A percentile compares a stretch with the other conserved stretches of the same genome.
Conservation (phyloP, 2,888 invertebrate species). For the Salticus scenicus region DNA sequence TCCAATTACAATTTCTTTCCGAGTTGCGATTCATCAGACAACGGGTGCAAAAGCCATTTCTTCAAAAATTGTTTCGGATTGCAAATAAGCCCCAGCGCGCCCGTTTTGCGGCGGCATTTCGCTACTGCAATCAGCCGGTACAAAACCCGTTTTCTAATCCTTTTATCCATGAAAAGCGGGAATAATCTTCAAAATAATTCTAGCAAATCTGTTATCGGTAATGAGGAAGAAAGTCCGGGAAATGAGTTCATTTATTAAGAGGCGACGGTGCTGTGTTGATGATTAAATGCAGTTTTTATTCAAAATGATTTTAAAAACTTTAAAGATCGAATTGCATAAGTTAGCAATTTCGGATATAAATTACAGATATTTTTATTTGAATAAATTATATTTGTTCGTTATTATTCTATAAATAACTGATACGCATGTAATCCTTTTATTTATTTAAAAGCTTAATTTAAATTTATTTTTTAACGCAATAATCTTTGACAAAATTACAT, state of each 20-base stretch:
- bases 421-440: too few species aligned
- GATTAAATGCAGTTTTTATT: background rate
- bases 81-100: constrained; percentile 38
- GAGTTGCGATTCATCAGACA: constrained; percentile 54
- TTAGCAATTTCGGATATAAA: too few species aligned
- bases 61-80: constrained; percentile 51
- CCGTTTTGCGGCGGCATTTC: background rate
- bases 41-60: constrained; percentile 22
- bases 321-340: too few species aligned
- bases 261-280: constrained; percentile 6
- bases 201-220: constrained; percentile 44
- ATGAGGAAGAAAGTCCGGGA: constrained; percentile 34
- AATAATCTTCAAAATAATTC: constrained; percentile 38
- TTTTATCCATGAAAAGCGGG: constrained; percentile 3
- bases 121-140: constrained; percentile 27
- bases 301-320: too few species aligned
- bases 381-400: too few species aligned
- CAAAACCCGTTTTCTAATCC: constrained; percentile 21
- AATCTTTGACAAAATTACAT: too few species aligned
- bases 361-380: too few species aligned
- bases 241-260: constrained; percentile 57
- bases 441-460: too few species aligned
- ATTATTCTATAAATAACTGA: too few species aligned
- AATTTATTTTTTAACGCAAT: too few species aligned
- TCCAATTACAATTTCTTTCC: constrained; percentile 64